A percentile compares a stretch with the other conserved stretches of the same genome.
phyloP scores from a whole-genome alignment of 2,113 vertebrate species.

The Mungos mungo region DNA sequence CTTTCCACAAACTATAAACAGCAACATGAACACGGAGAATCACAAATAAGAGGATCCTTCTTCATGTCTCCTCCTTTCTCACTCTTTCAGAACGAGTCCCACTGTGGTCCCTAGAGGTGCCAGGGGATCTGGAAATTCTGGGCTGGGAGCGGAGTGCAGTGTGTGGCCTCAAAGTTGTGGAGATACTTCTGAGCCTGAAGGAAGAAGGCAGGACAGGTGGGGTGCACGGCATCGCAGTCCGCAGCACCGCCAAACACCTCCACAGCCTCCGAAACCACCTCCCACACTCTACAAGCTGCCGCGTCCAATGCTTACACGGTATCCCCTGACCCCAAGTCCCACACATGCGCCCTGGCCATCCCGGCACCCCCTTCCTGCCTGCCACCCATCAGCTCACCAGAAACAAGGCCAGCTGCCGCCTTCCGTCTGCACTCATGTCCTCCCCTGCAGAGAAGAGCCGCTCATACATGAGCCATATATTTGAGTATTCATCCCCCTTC shows the following conservation, averaged over 20 bases:
- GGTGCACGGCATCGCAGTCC: background rate
- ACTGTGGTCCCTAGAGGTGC: conserved; percentile 82
- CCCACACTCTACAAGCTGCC: background rate
- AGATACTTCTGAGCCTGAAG: conserved; percentile 92
- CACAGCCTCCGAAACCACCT: background rate
- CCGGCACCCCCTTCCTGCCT: background rate
- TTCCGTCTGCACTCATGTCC: conserved; percentile 89
- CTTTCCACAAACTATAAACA: conserved; percentile 52
- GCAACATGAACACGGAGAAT: conserved; percentile 29
- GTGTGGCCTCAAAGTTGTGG: conserved; percentile 92
- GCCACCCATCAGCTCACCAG: conserved; percentile 85
- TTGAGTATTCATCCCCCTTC: background rate
- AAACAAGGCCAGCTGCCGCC: conserved; percentile 91
- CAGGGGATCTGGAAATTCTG: conserved; percentile 90
- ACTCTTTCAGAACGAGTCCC: background rate
- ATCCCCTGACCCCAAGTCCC: background rate
- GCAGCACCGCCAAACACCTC: background rate
- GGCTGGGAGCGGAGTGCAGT: conserved; percentile 92
- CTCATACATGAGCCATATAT: rapidly evolving
- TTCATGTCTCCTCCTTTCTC: background rate
- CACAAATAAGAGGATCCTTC: background rate
- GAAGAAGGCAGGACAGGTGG: background rate
- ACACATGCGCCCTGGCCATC: background rate
- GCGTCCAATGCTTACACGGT: background rate
- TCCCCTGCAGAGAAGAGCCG: conserved; percentile 84